Conservation (phyloP, 2,888 invertebrate genomes). For the Apotomis betuletana region DNA sequence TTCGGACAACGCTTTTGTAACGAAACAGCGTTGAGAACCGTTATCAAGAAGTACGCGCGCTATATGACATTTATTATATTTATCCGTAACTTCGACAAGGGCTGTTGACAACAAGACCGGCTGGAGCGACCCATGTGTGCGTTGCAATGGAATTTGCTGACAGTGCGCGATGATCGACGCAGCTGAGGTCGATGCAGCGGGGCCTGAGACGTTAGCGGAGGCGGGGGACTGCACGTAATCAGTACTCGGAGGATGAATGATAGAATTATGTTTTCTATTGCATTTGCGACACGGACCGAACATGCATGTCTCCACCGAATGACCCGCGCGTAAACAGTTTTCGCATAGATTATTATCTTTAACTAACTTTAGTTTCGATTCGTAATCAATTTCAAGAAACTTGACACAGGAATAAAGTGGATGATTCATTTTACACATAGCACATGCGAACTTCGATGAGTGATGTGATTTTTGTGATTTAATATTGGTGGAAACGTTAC, state of each 20-base stretch:
- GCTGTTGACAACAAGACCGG: conserved; percentile 46
- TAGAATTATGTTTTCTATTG: conserved; percentile 40
- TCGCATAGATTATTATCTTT: conserved; percentile 26
- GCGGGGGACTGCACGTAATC: not conserved
- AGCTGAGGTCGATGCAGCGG: not conserved
- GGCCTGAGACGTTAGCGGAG: not conserved
- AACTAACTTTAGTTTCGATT: conserved; percentile 24
- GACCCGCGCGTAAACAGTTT: conserved; percentile 35
- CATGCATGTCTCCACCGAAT: conserved; percentile 5
- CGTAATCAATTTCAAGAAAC: conserved; percentile 9
- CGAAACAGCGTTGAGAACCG: conserved; percentile 47
- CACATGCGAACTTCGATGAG: conserved; percentile 11
- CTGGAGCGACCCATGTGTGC: conserved; percentile 9
- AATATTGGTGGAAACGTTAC: conserved; percentile 1
- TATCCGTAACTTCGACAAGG: conserved; percentile 44
- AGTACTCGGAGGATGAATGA: conserved; percentile 18
- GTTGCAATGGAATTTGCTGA: not conserved
- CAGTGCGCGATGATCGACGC: not conserved
- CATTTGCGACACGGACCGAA: conserved; percentile 42
- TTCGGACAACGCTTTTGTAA: conserved; percentile 44
- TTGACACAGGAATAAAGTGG: conserved; percentile 26
- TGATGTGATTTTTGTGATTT: conserved; percentile 5
- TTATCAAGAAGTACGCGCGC: conserved; percentile 44
- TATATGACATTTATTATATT: conserved; percentile 37
- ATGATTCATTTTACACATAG: conserved; percentile 36